Conservation (phyloP, 2,113 vertebrate genomes). For the Lepus timidus region DNA sequence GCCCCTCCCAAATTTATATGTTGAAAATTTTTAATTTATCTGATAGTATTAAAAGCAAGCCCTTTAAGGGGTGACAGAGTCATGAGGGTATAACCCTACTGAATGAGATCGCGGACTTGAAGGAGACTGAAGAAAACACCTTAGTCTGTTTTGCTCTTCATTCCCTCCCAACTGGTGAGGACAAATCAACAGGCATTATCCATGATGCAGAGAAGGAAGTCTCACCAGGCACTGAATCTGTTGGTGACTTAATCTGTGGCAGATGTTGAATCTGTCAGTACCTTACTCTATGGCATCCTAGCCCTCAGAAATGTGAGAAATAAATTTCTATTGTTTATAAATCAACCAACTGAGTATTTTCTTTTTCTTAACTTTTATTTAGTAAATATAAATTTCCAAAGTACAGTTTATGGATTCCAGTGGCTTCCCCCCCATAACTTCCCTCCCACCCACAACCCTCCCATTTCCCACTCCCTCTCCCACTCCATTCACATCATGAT, state of each 20-base stretch:
- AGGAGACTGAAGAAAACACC: not conserved
- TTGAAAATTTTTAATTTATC: not conserved
- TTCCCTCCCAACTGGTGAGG: not conserved
- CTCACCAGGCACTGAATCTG: not conserved
- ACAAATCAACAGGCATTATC: not conserved
- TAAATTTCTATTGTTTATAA: not conserved
- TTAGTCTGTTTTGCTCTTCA: not conserved
- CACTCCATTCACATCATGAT: too few species aligned
- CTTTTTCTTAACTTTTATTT: too few species aligned
- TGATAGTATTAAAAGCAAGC: not conserved
- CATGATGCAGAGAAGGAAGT: not conserved
- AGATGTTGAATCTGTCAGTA: not conserved
- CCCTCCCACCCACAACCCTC: too few species aligned
- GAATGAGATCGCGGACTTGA: not conserved
- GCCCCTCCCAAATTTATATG: not conserved
- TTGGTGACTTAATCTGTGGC: not conserved
- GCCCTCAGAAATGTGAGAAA: not conserved
- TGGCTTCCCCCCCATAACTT: too few species aligned
- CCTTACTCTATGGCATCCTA: not conserved
- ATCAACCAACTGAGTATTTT: not conserved
- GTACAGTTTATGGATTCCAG: too few species aligned
- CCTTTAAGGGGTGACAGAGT: not conserved
- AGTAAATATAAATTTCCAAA: too few species aligned
- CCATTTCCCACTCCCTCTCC: too few species aligned
- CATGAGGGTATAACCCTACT: not conserved